Conservation (phyloP, 2,797 vertebrate species). For the Rhinophrynus dorsalis region DNA sequence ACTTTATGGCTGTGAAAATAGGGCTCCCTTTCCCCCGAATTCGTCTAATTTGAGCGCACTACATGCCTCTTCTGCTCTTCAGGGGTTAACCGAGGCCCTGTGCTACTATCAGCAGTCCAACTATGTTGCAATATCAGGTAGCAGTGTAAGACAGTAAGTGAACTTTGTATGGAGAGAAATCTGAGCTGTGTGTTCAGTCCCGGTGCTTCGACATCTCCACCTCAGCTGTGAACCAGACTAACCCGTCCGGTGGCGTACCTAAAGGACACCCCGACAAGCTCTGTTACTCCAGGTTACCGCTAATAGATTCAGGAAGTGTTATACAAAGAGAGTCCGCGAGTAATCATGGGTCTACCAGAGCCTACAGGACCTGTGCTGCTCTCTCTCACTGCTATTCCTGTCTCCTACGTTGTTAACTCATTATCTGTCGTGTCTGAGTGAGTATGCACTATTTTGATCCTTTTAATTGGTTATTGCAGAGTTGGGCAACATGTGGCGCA, state of each 20-base stretch:
- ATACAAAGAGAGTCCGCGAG: background rate
- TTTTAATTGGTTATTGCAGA: too few species aligned
- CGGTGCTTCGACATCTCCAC: background rate
- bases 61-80: background rate
- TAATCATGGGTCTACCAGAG: constrained; percentile 56
- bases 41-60: background rate
- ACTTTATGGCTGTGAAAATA: too few species aligned
- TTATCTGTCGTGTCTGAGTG: constrained; percentile 76
- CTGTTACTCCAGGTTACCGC: background rate
- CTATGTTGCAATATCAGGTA: constrained; percentile 23
- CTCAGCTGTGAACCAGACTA: background rate
- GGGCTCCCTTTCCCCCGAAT: background rate
- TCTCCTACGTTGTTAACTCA: constrained; percentile 75
- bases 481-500: too few species aligned
- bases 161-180: constrained; percentile 28
- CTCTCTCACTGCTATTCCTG: constrained; percentile 77
- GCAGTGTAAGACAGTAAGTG: background rate
- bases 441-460: too few species aligned
- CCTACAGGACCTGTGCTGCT: constrained; percentile 57
- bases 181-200: background rate
- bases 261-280: too few species aligned
- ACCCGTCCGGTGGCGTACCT: background rate
- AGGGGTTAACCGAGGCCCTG: background rate
- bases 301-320: background rate
- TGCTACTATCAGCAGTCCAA: background rate